Base-by-base conservation (phyloP, 2,797 vertebrate species). In the Pseudopleuronectes americanus region DNA sequence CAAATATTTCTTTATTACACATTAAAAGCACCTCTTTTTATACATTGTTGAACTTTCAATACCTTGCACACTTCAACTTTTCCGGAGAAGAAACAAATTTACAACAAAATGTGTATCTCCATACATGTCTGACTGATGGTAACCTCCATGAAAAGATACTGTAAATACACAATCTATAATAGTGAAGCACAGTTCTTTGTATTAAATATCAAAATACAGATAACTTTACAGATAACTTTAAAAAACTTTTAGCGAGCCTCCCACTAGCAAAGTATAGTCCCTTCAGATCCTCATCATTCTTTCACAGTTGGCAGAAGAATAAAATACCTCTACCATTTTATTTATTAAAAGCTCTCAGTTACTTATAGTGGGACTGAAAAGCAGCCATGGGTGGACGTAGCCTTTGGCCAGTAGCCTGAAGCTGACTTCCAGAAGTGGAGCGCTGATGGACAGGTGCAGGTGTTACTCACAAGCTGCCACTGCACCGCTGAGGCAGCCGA, bases 371-470 rank as follows among this genome's bases (percentile, higher is more conserved):
- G 3, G 33, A 57, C 52, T 64, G 57, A 57, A 81, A 74, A 21
- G 47, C 76, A 56, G 12, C 43, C 36, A 31, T 52, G 64, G 53
- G 36, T 63, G 66, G 56, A 81, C 0, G 1, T 38, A 22, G 67
- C 74, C 75, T 81, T 64, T 79, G 58, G 60, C 54, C 62, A 41
- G 65, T 24, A 65, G 48, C 61, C 68, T 24, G 55, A 67, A 58
- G 23, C 23, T 13, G 2, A 68, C 47, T 52, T 61, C 41, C 71
- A 78, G 72, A 56, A 70, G 28, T 38, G 23, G 22, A 80, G 76
- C 24, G 1, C 17, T 79, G 76, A 83, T 80, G 68, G 83, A 80
- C 81, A 60, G 76, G 41, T 80, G 73, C 80, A 81, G 84, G 61
- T 84, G 79, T 72, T 61, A 36, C 68, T 57, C 57, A 60, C 65